These are phyloP conservation scores for Mola mola DNA, from an alignment of 2,113 vertebrate species.

Conservation along the genomic window DNA sequence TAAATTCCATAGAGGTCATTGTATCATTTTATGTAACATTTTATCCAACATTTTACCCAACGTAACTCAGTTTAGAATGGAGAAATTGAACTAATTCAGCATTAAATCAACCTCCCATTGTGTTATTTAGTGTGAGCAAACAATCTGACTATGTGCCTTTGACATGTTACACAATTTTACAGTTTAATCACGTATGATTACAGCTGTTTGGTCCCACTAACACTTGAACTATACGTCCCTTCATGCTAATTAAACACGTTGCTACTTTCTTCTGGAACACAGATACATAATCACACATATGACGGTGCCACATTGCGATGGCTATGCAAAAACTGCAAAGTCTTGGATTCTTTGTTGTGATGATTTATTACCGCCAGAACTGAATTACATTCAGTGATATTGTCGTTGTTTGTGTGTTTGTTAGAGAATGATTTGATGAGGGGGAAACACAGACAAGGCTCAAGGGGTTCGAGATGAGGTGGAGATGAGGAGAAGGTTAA, in stretches of 20 bases:
- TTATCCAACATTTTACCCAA: slow-evolving; percentile 1
- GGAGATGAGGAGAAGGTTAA: neutral
- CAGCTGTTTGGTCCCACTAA: slow-evolving; percentile 33
- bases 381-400: slow-evolving; percentile 17
- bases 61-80: neutral
- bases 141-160: slow-evolving; percentile 50
- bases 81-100: neutral
- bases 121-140: too few relatives aligned
- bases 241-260: slow-evolving; percentile 12
- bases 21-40: slow-evolving; percentile 10
- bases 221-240: slow-evolving; percentile 3
- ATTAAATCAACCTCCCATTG: neutral
- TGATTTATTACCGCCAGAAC: slow-evolving; percentile 18
- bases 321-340: neutral
- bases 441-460: slow-evolving; percentile 5
- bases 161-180: slow-evolving; percentile 35
- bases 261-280: slow-evolving; percentile 11
- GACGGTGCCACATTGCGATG: neutral
- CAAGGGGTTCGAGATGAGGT: too few relatives aligned
- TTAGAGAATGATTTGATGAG: slow-evolving; percentile 15
- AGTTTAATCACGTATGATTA: neutral
- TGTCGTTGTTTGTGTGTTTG: slow-evolving; percentile 12
- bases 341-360: slow-evolving; percentile 33
- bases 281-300: slow-evolving; percentile 25
- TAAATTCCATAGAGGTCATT: slow-evolving; percentile 20